Conservation (phyloP, 2,888 invertebrate genomes). For the Epinotia bilunana region DNA sequence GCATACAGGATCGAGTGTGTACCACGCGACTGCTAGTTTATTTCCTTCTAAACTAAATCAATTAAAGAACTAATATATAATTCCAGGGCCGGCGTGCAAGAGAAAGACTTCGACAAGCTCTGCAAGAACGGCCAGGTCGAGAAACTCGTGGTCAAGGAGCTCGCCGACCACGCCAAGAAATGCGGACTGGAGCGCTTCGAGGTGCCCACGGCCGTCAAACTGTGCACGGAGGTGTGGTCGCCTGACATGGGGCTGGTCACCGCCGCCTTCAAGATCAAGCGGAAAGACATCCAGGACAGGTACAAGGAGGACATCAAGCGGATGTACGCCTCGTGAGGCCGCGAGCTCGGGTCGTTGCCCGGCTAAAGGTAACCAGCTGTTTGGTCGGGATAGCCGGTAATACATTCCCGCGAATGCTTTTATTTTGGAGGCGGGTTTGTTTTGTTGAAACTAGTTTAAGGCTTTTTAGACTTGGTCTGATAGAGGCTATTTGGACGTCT, state of each 20-base stretch:
- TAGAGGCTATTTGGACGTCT: neutral
- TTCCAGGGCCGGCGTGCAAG: conserved; percentile 83
- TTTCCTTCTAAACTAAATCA: too few species aligned
- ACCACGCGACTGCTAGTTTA: too few species aligned
- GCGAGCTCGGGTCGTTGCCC: neutral
- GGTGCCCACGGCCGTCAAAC: conserved; percentile 94
- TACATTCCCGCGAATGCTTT: conserved; percentile 1
- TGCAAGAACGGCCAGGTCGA: conserved; percentile 90
- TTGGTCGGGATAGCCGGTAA: neutral
- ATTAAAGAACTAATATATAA: too few species aligned
- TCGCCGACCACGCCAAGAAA: conserved; percentile 93
- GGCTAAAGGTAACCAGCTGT: neutral
- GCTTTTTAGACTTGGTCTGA: neutral
- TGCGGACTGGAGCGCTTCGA: conserved; percentile 96
- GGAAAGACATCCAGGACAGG: conserved; percentile 97
- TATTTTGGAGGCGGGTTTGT: neutral
- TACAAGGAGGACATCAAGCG: conserved; percentile 96
- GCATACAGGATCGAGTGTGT: too few species aligned
- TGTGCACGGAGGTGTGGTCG: conserved; percentile 97
- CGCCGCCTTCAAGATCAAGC: conserved; percentile 98
- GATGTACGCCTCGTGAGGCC: conserved; percentile 95
- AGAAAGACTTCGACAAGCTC: conserved; percentile 87
- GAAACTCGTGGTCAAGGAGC: conserved; percentile 91
- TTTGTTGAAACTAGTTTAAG: neutral
- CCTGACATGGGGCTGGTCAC: conserved; percentile 99